Conservation (phyloP, 1,140 invertebrate genomes). For the Monochamus saltuarius region DNA sequence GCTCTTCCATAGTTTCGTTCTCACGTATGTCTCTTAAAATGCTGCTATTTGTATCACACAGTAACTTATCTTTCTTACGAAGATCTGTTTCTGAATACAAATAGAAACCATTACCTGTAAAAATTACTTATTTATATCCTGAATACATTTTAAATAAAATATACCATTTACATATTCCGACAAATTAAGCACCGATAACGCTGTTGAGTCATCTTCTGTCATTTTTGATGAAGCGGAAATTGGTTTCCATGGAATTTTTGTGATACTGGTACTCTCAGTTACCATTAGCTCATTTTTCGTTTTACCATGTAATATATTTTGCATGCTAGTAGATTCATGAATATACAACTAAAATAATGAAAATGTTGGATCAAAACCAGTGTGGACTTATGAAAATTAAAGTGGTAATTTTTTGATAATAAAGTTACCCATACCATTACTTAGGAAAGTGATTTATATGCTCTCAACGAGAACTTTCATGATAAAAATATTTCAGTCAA, state of each 20-base stretch:
- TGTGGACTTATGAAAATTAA: too few species aligned
- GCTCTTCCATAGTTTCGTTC: not conserved
- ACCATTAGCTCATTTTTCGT: conserved; percentile 39
- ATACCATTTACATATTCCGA: conserved; percentile 71
- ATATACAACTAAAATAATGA: conserved; percentile 65
- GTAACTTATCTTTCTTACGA: conserved; percentile 17
- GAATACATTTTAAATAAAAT: conserved; percentile 14
- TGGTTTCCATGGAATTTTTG: conserved; percentile 70
- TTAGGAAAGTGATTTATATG: too few species aligned
- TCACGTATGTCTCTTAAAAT: not conserved
- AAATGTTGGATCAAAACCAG: too few species aligned
- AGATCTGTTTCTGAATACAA: conserved; percentile 57
- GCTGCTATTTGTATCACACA: conserved; percentile 1
- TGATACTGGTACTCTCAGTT: conserved; percentile 47
- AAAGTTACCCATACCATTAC: too few species aligned
- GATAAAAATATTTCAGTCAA: too few species aligned
- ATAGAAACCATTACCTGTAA: conserved; percentile 66
- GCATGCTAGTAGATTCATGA: conserved; percentile 64
- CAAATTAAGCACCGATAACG: conserved; percentile 67
- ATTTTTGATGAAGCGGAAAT: conserved; percentile 54
- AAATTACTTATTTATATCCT: conserved; percentile 8
- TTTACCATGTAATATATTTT: conserved; percentile 42
- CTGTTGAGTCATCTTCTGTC: conserved; percentile 54
- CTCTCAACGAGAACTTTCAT: too few species aligned
- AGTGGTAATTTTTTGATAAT: too few species aligned